Evolutionary conservation across 2,113 vertebrate genomes (phyloP).

Genomic region (Nothocercus julius): DNA sequence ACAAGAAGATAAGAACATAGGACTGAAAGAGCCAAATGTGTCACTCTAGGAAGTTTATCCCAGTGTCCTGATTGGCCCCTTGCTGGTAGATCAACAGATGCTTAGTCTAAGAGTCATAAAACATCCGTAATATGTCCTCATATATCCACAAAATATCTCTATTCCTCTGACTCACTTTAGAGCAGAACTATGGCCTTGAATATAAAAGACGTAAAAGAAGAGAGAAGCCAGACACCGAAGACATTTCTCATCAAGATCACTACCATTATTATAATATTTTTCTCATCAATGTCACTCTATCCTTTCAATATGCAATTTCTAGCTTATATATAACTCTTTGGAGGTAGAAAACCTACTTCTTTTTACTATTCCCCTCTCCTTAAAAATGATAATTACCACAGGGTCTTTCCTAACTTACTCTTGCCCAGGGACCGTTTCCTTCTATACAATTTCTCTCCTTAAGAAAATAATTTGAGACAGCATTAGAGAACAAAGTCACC

Average conservation of each 20-base stretch:
- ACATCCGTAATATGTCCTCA: background rate
- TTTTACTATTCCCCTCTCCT: background rate
- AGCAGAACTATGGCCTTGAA: background rate
- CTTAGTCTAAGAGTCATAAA: background rate
- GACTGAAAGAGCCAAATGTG: accelerated
- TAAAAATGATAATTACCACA: background rate
- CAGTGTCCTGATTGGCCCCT: accelerated
- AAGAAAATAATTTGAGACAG: background rate
- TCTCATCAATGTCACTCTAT: background rate
- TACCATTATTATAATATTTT: background rate
- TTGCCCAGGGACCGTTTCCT: background rate
- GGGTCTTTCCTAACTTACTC: background rate
- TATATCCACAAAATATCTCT: background rate
- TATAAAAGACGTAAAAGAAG: background rate
- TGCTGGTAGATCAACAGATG: background rate
- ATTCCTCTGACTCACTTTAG: background rate
- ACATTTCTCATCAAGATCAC: accelerated
- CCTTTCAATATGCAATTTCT: background rate
- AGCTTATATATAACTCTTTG: background rate
- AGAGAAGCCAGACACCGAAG: accelerated
- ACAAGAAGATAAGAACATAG: background rate
- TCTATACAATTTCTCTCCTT: background rate
- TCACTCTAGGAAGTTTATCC: background rate
- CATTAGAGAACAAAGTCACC: background rate
- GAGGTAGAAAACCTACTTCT: background rate